Percentiles rank a stretch among this genome's conserved stretches.
Conservation (phyloP, 1,140 invertebrate species). For the Saccostrea echinata region DNA sequence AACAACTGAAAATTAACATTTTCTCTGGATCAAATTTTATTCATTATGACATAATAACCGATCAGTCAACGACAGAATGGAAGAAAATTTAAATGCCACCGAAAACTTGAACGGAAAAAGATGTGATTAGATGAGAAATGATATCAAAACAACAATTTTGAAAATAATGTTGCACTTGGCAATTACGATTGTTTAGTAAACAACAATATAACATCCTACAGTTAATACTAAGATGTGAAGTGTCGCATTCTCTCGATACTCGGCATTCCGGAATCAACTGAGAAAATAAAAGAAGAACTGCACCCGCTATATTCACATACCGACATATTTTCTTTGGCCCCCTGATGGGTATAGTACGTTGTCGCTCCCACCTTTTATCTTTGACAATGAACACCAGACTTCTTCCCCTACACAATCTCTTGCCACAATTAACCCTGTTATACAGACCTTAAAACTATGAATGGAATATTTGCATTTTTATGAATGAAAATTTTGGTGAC, state of each 20-base stretch:
- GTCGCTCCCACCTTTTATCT: background rate
- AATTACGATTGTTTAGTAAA: no score
- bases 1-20: no score
- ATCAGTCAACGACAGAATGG: no score
- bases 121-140: no score
- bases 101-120: no score
- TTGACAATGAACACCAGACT: background rate
- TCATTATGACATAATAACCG: no score
- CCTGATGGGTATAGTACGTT: background rate
- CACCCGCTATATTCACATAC: conserved; percentile 5
- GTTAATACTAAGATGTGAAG: no score
- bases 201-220: no score
- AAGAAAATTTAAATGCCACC: no score
- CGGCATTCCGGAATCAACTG: background rate
- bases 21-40: no score
- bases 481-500: conserved; percentile 7
- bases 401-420: background rate
- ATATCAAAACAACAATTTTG: no score
- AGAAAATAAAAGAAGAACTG: background rate
- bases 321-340: conserved; percentile 11
- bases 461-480: conserved; percentile 34
- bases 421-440: background rate
- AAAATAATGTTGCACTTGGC: no score
- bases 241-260: background rate
- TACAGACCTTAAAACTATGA: background rate